phyloP scores from a whole-genome alignment of 2,113 vertebrate genomes.

The Chrysochloris asiatica region DNA sequence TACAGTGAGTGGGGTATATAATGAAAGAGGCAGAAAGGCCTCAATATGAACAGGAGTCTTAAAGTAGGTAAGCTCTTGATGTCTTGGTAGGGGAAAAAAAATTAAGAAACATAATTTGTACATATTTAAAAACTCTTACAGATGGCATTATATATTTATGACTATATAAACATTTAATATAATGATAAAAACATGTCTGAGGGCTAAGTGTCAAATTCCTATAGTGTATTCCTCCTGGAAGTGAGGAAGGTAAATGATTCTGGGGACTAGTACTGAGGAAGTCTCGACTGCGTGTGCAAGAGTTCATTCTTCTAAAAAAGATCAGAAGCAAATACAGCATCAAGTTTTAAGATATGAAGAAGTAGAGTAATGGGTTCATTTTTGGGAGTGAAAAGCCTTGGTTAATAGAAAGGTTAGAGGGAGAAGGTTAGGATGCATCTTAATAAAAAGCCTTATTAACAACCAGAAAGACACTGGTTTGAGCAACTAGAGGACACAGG shows the following conservation, averaged over 20 bases:
- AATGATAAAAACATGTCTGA: not conserved
- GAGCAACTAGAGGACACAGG: not conserved
- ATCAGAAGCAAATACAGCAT: not conserved
- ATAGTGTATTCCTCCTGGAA: constrained; percentile 3
- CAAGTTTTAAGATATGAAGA: constrained; percentile 15
- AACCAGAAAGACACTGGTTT: not conserved
- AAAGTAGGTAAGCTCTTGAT: not conserved
- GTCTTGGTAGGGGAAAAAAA: not conserved
- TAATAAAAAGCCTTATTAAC: not conserved
- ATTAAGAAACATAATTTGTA: not conserved
- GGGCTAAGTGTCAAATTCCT: not conserved
- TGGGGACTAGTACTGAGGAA: not conserved
- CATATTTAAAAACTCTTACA: not conserved
- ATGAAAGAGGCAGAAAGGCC: not conserved
- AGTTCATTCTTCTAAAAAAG: constrained; percentile 19
- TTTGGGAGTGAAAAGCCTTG: not conserved
- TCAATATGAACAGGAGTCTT: not conserved
- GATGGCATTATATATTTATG: not conserved
- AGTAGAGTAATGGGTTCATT: not conserved
- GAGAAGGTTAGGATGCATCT: not conserved
- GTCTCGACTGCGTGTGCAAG: not conserved
- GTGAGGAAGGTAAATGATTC: not conserved
- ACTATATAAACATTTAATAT: constrained; percentile 17
- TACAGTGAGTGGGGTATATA: not conserved
- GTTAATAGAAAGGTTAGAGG: not conserved